Conservation (phyloP, 2,797 vertebrate genomes). For the Choloepus didactylus region DNA sequence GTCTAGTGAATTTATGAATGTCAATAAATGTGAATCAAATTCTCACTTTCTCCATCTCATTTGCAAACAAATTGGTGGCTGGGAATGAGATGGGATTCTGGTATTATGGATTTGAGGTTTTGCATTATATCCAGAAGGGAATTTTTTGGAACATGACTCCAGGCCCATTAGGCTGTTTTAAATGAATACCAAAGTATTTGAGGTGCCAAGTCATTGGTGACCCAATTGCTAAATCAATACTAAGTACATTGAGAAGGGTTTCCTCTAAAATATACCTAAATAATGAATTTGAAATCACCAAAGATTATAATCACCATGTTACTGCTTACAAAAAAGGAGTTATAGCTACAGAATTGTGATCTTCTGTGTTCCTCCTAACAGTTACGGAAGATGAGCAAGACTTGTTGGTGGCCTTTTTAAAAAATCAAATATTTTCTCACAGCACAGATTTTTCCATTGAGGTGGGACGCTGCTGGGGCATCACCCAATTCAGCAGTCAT, state of each 20-base stretch:
- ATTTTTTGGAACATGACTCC: not conserved
- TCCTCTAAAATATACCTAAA: conserved; percentile 16
- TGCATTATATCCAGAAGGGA: not conserved
- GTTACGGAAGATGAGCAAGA: not conserved
- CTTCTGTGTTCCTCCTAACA: not conserved
- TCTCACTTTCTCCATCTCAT: not conserved
- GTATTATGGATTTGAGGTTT: not conserved
- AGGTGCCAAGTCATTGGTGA: not conserved
- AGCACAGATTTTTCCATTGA: not conserved
- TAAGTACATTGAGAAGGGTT: not conserved
- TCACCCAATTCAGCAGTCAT: not conserved
- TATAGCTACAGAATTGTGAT: not conserved
- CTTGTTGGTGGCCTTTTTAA: not conserved
- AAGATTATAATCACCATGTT: not conserved
- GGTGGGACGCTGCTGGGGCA: not conserved
- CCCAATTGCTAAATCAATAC: not conserved
- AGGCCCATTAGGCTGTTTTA: not conserved
- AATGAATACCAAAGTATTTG: not conserved
- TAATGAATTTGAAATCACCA: conserved; percentile 6
- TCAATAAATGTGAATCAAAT: not conserved
- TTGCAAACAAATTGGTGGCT: not conserved
- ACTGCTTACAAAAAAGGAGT: not conserved
- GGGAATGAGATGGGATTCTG: not conserved
- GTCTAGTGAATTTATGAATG: not conserved
- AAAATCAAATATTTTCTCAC: not conserved